Percentiles rank a stretch among this genome's conserved stretches.
Evolutionary conservation across 2,797 vertebrate genomes (phyloP).

Genomic region (Mus minutoides): DNA sequence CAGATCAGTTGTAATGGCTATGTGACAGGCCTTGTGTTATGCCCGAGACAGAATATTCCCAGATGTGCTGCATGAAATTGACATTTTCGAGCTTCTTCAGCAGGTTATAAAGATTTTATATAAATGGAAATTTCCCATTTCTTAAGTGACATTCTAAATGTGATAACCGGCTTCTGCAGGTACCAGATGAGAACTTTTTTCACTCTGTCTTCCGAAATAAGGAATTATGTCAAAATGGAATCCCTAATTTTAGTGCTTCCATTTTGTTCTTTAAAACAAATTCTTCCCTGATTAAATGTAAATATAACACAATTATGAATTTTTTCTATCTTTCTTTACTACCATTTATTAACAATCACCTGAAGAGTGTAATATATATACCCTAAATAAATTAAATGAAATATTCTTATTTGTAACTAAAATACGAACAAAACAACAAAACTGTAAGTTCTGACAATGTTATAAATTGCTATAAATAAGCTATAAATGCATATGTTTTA

Average conservation of each 20-base stretch:
- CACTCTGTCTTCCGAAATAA: constrained; percentile 55
- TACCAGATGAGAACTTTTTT: constrained; percentile 39
- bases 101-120: constrained; percentile 78
- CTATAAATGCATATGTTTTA: constrained; percentile 13
- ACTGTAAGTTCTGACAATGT: neutral
- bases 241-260: neutral
- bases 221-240: constrained; percentile 19
- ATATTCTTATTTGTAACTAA: neutral
- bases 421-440: neutral
- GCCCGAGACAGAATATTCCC: constrained; percentile 71
- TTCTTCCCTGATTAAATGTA: constrained; percentile 34
- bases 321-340: constrained; percentile 13
- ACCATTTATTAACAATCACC: neutral
- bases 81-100: constrained; percentile 78
- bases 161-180: constrained; percentile 52
- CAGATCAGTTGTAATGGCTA: constrained; percentile 46
- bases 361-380: neutral
- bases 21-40: constrained; percentile 58
- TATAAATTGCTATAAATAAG: constrained; percentile 37
- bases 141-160: constrained; percentile 74
- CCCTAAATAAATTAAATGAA: neutral
- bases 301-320: constrained; percentile 19
- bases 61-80: constrained; percentile 75
- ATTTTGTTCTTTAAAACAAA: constrained; percentile 48
- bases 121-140: constrained; percentile 76